Percentiles rank a stretch among this genome's conserved stretches.
phyloP scores from a whole-genome alignment of 2,113 vertebrate species.

The Struthidea cinerea region DNA sequence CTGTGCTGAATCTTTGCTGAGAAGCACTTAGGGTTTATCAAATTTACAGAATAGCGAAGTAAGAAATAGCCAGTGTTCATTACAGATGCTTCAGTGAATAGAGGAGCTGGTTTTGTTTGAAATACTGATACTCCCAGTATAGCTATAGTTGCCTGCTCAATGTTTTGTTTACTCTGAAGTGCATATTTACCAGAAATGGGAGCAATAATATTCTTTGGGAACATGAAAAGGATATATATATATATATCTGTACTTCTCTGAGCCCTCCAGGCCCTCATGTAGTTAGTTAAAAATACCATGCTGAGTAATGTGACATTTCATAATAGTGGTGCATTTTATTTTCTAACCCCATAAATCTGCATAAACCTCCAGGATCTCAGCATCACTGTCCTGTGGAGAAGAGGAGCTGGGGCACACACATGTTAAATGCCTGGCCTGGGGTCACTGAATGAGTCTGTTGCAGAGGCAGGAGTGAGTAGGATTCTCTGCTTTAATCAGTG shows the following conservation, averaged over 20 bases:
- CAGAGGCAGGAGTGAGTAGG: background rate
- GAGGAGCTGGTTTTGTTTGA: constrained; percentile 28
- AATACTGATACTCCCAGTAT: background rate
- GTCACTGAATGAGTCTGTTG: background rate
- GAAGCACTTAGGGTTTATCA: background rate
- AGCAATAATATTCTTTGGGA: background rate
- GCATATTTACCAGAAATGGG: constrained; percentile 7
- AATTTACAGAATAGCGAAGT: background rate
- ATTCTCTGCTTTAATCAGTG: background rate
- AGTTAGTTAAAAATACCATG: background rate
- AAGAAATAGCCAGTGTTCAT: constrained; percentile 33
- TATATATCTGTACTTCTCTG: background rate
- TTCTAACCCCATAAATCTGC: background rate
- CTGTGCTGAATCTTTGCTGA: constrained; percentile 22
- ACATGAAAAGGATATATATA: background rate
- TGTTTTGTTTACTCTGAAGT: constrained; percentile 38
- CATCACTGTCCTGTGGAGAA: background rate
- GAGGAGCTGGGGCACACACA: background rate
- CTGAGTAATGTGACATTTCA: background rate
- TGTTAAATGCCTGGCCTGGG: background rate
- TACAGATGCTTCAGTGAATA: constrained; percentile 32
- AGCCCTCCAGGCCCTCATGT: background rate
- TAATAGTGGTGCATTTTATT: background rate
- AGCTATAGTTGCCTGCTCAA: background rate
- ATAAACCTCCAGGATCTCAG: background rate